Evolutionary conservation across 1,140 invertebrate genomes (phyloP).

Genomic region (Trichomalopsis sarcophagae): DNA sequence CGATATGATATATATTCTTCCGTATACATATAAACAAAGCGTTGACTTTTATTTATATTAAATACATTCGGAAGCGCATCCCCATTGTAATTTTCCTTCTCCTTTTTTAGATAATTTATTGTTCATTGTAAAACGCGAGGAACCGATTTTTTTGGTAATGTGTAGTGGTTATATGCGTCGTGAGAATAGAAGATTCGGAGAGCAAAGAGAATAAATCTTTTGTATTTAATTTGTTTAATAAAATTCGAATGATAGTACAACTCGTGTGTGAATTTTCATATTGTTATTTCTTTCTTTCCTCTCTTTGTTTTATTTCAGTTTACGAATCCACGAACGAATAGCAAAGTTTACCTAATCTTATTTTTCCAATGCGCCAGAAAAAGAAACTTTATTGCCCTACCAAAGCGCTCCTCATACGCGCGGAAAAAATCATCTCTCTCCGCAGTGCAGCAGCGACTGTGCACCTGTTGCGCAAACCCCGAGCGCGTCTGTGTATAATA

Average conservation of each 20-base stretch:
- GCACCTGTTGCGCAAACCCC: slow-evolving; percentile 7
- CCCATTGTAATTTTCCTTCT: slow-evolving; percentile 51
- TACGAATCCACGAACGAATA: neutral
- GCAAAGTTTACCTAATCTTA: too few species aligned
- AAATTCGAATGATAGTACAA: slow-evolving; percentile 73
- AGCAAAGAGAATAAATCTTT: slow-evolving; percentile 64
- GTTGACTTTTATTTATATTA: slow-evolving; percentile 50
- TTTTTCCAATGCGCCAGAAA: too few species aligned
- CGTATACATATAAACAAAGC: slow-evolving; percentile 41
- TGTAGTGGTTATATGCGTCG: slow-evolving; percentile 40
- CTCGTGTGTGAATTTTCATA: slow-evolving; percentile 54
- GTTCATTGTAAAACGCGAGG: slow-evolving; percentile 54
- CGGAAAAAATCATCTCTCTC: too few species aligned
- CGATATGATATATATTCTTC: slow-evolving; percentile 48
- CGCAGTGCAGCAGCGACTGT: neutral
- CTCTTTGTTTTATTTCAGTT: neutral
- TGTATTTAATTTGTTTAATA: slow-evolving; percentile 73
- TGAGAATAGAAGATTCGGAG: slow-evolving; percentile 43
- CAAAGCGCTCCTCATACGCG: neutral
- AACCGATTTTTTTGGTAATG: slow-evolving; percentile 46
- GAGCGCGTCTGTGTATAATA: neutral
- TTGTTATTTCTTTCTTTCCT: slow-evolving; percentile 44
- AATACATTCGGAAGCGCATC: slow-evolving; percentile 39
- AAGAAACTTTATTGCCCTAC: too few species aligned
- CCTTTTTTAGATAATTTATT: slow-evolving; percentile 62